Evolutionary conservation across 2,797 vertebrate species (phyloP), one percentile per base, ranked within the genome.

Genomic region (Otolemur crassicaudatus): DNA sequence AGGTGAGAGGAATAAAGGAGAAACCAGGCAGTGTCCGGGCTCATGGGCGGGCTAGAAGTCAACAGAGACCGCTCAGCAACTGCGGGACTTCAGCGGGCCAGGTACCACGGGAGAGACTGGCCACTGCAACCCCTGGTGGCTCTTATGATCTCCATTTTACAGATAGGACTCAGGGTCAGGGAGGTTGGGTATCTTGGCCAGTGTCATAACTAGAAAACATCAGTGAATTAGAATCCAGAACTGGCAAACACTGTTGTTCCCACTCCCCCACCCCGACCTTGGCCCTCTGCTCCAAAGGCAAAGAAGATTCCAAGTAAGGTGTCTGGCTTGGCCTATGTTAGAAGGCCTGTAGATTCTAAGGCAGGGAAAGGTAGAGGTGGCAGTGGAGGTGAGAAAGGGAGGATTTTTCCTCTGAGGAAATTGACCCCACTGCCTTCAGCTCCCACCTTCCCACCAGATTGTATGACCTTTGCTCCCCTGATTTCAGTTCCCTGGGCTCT

Each of bases 61-160:
- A 22, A 9, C 14, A 29, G 7, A 34, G 83, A 14, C 3, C 3
- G 12, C n/a, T 27, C 16, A 4, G 5, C 2, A 14, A 40, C n/a
- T 40, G 17, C 3, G 0, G 49, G 49, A 29, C 14, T 13, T 8
- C 37, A 2, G 8, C 0, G 7, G 16, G 34, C 53, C 43, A 3
- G 29, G 27, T 8, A 4, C 61, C 3, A 2, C 10, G 10, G n/a
- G 16, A 3, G 53, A 13, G n/a, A 12, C 17, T 10, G 60, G 19
- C 23, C 58, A 2, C 60, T 14, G 31, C 27, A n/a, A 29, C 60
- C 27, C 43, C 83, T n/a, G 20, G 63, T 2, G 25, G 43, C 5
- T 46, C 34, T 7, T 6, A n/a, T 22, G n/a, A 53, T 12, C 79
- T 82, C 56, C 31, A 12, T 61, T 58, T 77, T 43, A 37, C 58